Evolutionary conservation across 2,113 vertebrate genomes (phyloP).

Genomic region (Donacobius atricapilla): DNA sequence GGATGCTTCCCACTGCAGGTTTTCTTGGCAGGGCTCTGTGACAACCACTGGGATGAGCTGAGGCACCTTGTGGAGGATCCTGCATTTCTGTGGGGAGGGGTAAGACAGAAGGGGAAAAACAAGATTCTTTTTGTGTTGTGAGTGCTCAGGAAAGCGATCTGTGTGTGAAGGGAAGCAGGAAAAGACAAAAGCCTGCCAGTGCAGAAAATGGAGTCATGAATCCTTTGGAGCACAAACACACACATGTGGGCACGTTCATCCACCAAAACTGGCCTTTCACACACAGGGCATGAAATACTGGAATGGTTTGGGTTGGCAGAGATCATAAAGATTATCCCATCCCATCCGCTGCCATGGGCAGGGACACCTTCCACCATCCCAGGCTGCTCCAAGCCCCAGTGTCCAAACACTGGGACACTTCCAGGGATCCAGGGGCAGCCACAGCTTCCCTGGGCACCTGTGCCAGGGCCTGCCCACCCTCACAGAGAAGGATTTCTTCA

Average conservation of each 20-base stretch:
- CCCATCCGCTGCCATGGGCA: background rate
- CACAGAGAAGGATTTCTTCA: fast-evolving
- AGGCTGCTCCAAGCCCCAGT: background rate
- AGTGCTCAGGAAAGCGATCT: background rate
- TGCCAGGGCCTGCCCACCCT: background rate
- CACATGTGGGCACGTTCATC: fast-evolving
- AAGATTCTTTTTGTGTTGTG: background rate
- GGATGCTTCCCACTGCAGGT: fast-evolving
- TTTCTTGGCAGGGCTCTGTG: background rate
- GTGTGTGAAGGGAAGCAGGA: too few species aligned
- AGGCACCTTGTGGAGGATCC: background rate
- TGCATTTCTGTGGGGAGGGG: background rate
- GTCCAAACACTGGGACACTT: fast-evolving
- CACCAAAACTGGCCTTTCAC: background rate
- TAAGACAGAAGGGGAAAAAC: background rate
- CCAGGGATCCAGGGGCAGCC: background rate
- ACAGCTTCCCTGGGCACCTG: background rate
- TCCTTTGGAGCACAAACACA: background rate
- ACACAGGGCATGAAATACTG: background rate
- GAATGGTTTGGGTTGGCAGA: background rate
- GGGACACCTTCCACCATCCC: background rate
- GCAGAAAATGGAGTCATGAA: background rate
- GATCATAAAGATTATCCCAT: background rate
- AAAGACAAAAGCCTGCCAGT: background rate
- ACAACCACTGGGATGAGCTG: background rate